Evolutionary conservation across 30 jellyfish, hydroid and myxozoan genomes (phyloP).

Genomic region (Nemopilema nomurai): DNA sequence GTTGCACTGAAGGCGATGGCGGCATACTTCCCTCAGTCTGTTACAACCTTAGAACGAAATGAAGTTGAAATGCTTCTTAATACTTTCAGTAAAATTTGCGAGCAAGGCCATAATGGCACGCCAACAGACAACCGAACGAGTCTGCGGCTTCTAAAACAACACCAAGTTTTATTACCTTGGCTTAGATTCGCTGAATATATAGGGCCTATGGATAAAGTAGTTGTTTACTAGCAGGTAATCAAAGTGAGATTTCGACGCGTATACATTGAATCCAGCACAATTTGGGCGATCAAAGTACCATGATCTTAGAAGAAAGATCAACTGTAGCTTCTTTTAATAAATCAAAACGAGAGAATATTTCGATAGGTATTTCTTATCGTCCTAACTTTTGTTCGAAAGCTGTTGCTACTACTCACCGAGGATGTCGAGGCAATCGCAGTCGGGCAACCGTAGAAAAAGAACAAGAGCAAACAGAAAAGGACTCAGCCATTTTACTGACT

Average conservation of each 20-base stretch:
- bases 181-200: not conserved
- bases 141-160: not conserved
- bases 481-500: conserved; percentile 3
- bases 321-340: not conserved
- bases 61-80: too few relatives aligned
- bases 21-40: conserved; percentile 28
- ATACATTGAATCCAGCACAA: not conserved
- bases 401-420: not conserved
- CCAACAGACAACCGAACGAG: not conserved
- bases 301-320: not conserved
- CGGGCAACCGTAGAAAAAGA: not conserved
- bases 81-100: too few relatives aligned
- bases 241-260: not conserved
- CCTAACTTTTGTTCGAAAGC: not conserved
- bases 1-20: conserved; percentile 12
- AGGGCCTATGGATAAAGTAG: not conserved
- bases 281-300: not conserved
- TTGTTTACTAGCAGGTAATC: not conserved
- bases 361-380: not conserved
- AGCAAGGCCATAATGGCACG: not conserved
- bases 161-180: not conserved
- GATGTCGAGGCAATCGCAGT: conserved; percentile 5
- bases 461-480: not conserved
- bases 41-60: conserved; percentile 5
- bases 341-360: not conserved